Evolutionary conservation across 1,140 invertebrate genomes (phyloP), one percentile per base, ranked within the genome.

Genomic region (Mactra quadrangularis): DNA sequence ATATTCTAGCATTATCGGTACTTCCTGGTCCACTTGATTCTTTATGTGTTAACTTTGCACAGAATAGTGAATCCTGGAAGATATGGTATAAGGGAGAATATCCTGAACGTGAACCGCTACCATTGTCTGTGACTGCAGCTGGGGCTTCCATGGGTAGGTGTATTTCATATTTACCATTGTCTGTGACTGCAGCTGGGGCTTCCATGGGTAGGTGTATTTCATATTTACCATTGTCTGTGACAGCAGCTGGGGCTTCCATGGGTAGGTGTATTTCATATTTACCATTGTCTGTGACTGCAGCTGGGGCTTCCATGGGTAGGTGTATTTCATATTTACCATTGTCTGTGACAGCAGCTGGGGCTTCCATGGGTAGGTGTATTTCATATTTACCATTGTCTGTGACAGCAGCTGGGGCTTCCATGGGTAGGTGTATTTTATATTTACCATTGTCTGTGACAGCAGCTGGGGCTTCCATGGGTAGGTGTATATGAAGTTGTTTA

Each of bases 1-100:
- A 93, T 72, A 88, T 93, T 19, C 59, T 93, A 75, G 91, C 92
- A 9, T 83, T 93, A 35, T 93, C 92, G 45, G 90, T 93, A 17
- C 86, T 93, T 0, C 92, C 91, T 9, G 92, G 92, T 11, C 87
- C 91, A n/a, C 82, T 93, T n/a, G 91, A 92, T 83, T 90, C 87
- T 60, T 74, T 93, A 3, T 93, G 92, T 86, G 89, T 91, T 19
- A 87, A 90, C 78, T 82, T 93, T 52, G 91, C 91, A 17, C 70
- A 88, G 27, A 86, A 90, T 60, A 83, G 86, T 11, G 87, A 89
- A 0, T 50, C 82, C 0, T 93, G 92, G 92, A 84, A 90, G 41
- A 35, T 52, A 11, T 93, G 91, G 91, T 93, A 91, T 79, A 87
- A 87, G 11, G 84, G 84, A 52, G 62, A 85, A 4, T 86, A 89